Evolutionary conservation across 2,797 vertebrate species (phyloP).

Genomic region (Melanotaenia trifasciata): DNA sequence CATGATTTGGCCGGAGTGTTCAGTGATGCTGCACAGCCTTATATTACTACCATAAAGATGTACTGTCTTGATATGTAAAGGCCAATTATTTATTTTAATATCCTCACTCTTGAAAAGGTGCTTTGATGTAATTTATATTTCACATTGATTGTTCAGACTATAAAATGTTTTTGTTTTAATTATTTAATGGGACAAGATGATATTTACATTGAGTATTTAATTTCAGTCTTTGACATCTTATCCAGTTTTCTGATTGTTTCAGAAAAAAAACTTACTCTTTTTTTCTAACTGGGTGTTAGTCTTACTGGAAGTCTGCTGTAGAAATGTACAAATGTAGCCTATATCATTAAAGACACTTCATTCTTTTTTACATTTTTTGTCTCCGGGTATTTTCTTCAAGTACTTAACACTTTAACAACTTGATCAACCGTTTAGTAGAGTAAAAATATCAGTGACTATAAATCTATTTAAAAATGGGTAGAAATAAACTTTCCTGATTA

Average conservation of each 20-base stretch:
- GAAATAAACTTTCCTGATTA: not conserved
- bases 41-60: conserved; percentile 61
- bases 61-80: conserved; percentile 74
- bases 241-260: conserved; percentile 63
- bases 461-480: not conserved
- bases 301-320: conserved; percentile 83
- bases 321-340: conserved; percentile 84
- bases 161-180: conserved; percentile 72
- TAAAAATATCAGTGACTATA: not conserved
- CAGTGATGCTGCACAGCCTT: conserved; percentile 62
- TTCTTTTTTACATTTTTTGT: conserved; percentile 61
- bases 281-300: conserved; percentile 75
- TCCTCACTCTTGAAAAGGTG: conserved; percentile 86
- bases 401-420: not conserved
- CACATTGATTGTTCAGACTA: conserved; percentile 77
- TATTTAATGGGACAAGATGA: conserved; percentile 77
- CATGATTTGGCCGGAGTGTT: conserved; percentile 43
- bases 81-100: conserved; percentile 87
- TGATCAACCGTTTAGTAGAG: not conserved
- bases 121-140: conserved; percentile 87
- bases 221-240: conserved; percentile 64
- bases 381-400: conserved; percentile 22
- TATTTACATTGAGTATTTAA: conserved; percentile 74
- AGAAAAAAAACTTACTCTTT: conserved; percentile 53
- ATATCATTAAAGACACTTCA: conserved; percentile 83